Evolutionary conservation across 1,140 invertebrate genomes (phyloP).

Genomic region (Bombus waltoni): DNA sequence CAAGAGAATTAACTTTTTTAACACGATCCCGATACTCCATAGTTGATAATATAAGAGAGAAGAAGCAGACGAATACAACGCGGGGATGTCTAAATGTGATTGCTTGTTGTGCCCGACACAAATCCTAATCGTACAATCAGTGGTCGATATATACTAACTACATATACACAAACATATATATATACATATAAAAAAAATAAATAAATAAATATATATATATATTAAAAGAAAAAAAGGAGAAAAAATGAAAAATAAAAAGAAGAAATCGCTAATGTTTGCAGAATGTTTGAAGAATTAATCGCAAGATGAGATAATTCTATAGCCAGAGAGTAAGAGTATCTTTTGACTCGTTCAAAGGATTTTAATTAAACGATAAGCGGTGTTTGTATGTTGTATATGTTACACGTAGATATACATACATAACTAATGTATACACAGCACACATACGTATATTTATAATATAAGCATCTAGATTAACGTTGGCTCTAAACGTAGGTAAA

Average conservation of each 20-base stretch:
- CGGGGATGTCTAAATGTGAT: constrained; percentile 67
- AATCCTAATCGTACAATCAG: constrained; percentile 76
- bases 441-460: neutral
- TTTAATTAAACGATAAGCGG: constrained; percentile 42
- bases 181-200: constrained; percentile 31
- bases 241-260: neutral
- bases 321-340: neutral
- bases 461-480: constrained; percentile 24
- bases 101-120: constrained; percentile 72
- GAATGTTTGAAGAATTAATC: constrained; percentile 7
- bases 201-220: constrained; percentile 29
- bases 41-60: neutral
- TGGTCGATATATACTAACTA: constrained; percentile 63
- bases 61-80: constrained; percentile 26
- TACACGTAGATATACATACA: constrained; percentile 26
- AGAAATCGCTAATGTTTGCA: constrained; percentile 11
- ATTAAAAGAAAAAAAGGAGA: neutral
- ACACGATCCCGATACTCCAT: neutral
- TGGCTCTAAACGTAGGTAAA: constrained; percentile 54
- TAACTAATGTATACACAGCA: neutral
- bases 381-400: constrained; percentile 72
- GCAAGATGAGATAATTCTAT: neutral
- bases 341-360: constrained; percentile 13
- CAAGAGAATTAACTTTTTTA: neutral
- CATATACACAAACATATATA: constrained; percentile 18